These are phyloP conservation scores for Megathymus violae DNA, from an alignment of 1,140 invertebrate species.

Conservation along the genomic window DNA sequence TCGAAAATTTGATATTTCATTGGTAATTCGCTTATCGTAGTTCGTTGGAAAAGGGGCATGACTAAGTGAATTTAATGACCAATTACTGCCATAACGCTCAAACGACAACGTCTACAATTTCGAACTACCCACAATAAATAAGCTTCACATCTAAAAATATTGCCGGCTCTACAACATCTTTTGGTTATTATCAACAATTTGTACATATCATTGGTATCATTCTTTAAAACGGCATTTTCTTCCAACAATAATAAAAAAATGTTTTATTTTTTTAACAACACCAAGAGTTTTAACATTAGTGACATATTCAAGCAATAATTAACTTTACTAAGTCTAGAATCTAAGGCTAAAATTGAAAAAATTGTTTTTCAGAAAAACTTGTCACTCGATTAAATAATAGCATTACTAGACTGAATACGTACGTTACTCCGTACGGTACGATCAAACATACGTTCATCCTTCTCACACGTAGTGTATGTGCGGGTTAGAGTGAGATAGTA, in stretches of 20 bases:
- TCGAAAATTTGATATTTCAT: too few relatives aligned
- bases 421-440: not conserved
- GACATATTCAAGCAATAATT: slow-evolving; percentile 5
- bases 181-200: slow-evolving; percentile 33
- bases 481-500: slow-evolving; percentile 13
- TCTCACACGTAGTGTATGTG: slow-evolving; percentile 10
- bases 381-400: too few relatives aligned
- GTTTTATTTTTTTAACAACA: not conserved
- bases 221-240: not conserved
- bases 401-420: too few relatives aligned
- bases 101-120: slow-evolving; percentile 22
- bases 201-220: slow-evolving; percentile 30
- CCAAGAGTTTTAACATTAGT: not conserved
- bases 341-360: slow-evolving; percentile 2
- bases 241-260: not conserved
- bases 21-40: too few relatives aligned
- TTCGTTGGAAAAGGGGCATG: too few relatives aligned
- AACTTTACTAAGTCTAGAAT: slow-evolving; percentile 3
- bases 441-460: slow-evolving; percentile 14
- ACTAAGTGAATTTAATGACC: too few relatives aligned
- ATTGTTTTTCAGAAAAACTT: not conserved
- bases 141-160: slow-evolving; percentile 21
- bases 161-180: slow-evolving; percentile 12
- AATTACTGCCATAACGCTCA: too few relatives aligned
- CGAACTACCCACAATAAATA: slow-evolving; percentile 21